These are phyloP conservation scores for Tachina lurida DNA, from an alignment of 2,888 invertebrate genomes.

Conservation along the genomic window DNA sequence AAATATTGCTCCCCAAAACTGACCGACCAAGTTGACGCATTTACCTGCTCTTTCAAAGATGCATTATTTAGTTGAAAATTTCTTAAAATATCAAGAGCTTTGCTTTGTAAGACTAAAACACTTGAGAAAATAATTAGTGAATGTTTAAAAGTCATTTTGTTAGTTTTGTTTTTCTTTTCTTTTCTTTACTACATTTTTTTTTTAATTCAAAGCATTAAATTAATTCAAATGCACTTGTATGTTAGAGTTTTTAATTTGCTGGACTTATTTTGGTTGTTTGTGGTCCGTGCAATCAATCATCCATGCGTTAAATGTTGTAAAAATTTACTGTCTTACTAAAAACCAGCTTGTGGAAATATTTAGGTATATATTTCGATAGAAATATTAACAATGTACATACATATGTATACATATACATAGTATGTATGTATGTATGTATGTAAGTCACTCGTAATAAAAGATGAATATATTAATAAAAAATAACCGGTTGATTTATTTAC, in stretches of 20 bases:
- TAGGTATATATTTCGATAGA: not conserved
- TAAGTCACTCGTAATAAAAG: not conserved
- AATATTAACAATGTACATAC: constrained; percentile 39
- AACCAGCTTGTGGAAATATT: constrained; percentile 44
- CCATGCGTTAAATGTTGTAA: not conserved
- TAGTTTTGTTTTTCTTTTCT: not conserved
- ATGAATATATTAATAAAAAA: not conserved
- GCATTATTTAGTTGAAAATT: not conserved
- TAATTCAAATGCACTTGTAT: constrained; percentile 1
- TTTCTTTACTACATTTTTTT: not conserved
- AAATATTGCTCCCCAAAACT: constrained; percentile 45
- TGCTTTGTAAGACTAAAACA: constrained; percentile 1
- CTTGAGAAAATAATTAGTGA: constrained; percentile 16
- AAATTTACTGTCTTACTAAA: constrained; percentile 37
- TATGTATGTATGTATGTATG: not conserved
- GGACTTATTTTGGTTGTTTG: not conserved
- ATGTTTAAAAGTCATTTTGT: constrained; percentile 48
- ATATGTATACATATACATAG: no score
- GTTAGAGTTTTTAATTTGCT: not conserved
- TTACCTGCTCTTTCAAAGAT: not conserved
- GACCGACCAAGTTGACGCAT: constrained; percentile 66
- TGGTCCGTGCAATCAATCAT: not conserved
- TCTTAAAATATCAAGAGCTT: not conserved
- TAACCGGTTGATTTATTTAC: not conserved
- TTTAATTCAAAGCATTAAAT: not conserved